Base-by-base conservation (phyloP, 2,888 invertebrate genomes). In the Rhagonycha lutea region DNA sequence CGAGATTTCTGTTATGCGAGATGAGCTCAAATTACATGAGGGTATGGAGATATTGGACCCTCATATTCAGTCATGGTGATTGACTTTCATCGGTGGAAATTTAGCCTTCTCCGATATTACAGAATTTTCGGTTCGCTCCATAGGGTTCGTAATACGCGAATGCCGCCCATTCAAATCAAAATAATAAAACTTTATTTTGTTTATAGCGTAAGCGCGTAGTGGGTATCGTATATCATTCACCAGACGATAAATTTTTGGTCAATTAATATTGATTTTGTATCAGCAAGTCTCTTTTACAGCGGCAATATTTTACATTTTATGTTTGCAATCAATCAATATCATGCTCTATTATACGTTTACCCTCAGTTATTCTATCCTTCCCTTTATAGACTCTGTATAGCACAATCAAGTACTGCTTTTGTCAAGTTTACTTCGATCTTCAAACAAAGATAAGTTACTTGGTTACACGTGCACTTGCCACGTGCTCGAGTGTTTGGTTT, bases 381-480 rank as follows among this genome's bases (percentile, higher is more conserved):
- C 63, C 23, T 65, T 65, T 65, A 24, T 65, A 65, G 12, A 65
- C 26, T 65, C 12, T 65, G 26, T 65, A 65, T 65, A 26, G 26
- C 63, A 26, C 63, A 65, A 24, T 65, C 63, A 24, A 65, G 63
- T 65, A 65, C 63, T 65, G 23, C 63, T 65, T 65, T 65, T 65
- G 63, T 65, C 63, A 65, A 65, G 26, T 65, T 65, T 26, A 65
- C 63, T 65, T 65, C 63, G 63, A 65, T 65, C 63, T 24, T 26
- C 63, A 65, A 65, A 65, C 63, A 65, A 65, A 65, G 63, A 65
- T 65, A 23, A 24, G 63, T 65, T 65, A 65, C 63, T 65, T 24
- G 63, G 26, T 65, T 65, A 65, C 63, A 24, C 63, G 63, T 24
- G n/a, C 23, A 26, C 23, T 65, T 26, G 63, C 26, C 63, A 65